Percentiles rank a stretch among this genome's conserved stretches.
phyloP scores from a whole-genome alignment of 1,140 invertebrate species.

The Nylanderia fulva region DNA sequence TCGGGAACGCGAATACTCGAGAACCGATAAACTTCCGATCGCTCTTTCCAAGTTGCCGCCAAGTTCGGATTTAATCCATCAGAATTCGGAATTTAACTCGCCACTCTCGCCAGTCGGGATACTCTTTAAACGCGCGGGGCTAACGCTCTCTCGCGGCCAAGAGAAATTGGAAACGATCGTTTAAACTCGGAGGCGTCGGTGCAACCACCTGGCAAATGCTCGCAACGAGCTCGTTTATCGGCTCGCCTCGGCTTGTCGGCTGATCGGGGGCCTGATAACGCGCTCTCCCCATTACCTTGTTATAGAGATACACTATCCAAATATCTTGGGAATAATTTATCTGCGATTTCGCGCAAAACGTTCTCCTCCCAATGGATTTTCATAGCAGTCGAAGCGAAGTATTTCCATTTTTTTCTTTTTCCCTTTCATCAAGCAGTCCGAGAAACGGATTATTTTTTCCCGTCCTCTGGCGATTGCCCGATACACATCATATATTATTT shows the following conservation, averaged over 20 bases:
- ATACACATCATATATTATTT: background rate
- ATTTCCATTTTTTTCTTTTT: background rate
- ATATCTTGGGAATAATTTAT: conserved; percentile 51
- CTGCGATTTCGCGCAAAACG: background rate
- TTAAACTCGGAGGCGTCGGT: conserved; percentile 51
- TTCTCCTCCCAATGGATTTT: background rate
- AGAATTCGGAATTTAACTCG: conserved; percentile 38
- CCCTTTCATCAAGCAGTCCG: background rate
- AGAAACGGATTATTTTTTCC: background rate
- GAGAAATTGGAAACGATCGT: conserved; percentile 56
- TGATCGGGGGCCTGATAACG: conserved; percentile 12
- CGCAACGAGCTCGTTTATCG: conserved; percentile 57
- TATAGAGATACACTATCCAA: conserved; percentile 29
- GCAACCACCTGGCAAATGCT: conserved; percentile 56
- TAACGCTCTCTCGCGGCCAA: conserved; percentile 16
- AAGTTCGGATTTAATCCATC: conserved; percentile 19
- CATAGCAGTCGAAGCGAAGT: background rate
- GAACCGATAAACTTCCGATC: conserved; percentile 24
- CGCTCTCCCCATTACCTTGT: conserved; percentile 28
- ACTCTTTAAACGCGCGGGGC: background rate
- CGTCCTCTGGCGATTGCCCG: background rate
- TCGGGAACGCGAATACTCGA: background rate
- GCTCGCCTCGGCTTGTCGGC: background rate
- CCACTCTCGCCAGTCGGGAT: background rate
- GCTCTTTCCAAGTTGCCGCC: no score